Conservation (phyloP, 2,797 vertebrate genomes). For the Cyclopterus lumpus region DNA sequence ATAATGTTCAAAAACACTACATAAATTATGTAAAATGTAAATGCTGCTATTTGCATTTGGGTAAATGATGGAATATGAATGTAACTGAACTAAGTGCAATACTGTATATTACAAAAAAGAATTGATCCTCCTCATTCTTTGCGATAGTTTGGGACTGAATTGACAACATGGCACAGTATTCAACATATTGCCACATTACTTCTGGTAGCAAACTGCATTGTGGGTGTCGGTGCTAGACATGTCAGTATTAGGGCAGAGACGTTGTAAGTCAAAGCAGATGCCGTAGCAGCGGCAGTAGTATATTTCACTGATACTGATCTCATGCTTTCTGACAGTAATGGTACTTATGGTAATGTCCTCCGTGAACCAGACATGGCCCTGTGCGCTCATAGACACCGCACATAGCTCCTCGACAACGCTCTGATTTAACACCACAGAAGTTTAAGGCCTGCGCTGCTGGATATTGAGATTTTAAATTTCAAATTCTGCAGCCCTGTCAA, state of each 20-base stretch:
- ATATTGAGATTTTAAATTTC: conserved; percentile 67
- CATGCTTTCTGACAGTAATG: conserved; percentile 76
- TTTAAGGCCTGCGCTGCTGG: conserved; percentile 32
- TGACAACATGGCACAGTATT: conserved; percentile 37
- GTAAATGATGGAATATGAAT: neutral
- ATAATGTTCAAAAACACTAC: conserved; percentile 26
- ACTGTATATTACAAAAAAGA: neutral
- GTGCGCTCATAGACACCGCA: conserved; percentile 49
- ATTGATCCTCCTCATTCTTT: conserved; percentile 5
- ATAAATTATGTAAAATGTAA: conserved; percentile 35
- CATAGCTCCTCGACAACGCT: conserved; percentile 49
- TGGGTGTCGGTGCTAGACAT: conserved; percentile 55
- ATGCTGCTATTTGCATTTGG: neutral
- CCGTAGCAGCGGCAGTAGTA: conserved; percentile 46
- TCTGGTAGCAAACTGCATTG: conserved; percentile 43
- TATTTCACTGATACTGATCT: conserved; percentile 76
- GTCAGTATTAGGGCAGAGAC: conserved; percentile 60
- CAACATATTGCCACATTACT: conserved; percentile 58
- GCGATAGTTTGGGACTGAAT: conserved; percentile 30
- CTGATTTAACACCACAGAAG: conserved; percentile 67
- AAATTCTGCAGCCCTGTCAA: conserved; percentile 43
- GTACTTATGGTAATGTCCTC: conserved; percentile 79
- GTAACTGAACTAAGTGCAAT: conserved; percentile 4
- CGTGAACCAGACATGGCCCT: conserved; percentile 74
- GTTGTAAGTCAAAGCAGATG: conserved; percentile 71